Conservation (phyloP, 2,113 vertebrate species). For the Ctenomys sociabilis region DNA sequence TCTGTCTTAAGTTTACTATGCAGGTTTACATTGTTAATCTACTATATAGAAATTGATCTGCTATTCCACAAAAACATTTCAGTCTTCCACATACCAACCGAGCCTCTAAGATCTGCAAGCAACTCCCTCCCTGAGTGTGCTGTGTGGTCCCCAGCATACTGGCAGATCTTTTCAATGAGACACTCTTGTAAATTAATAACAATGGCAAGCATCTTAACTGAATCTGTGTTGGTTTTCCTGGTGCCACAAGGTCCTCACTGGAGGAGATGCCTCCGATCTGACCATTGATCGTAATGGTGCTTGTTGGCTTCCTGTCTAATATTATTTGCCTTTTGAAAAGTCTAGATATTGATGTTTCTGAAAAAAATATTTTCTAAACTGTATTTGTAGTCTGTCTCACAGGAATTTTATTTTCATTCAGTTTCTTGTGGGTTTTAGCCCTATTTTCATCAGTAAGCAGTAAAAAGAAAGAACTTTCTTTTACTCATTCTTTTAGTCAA, state of each 20-base stretch:
- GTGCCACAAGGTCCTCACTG: conserved; percentile 59
- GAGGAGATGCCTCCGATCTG: conserved; percentile 56
- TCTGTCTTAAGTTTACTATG: background rate
- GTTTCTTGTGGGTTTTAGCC: conserved; percentile 49
- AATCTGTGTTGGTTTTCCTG: conserved; percentile 69
- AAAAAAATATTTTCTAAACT: conserved; percentile 67
- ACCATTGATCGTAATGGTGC: conserved; percentile 58
- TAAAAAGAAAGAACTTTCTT: background rate
- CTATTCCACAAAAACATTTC: conserved; percentile 55
- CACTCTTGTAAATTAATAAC: conserved; percentile 45
- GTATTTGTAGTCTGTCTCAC: conserved; percentile 25
- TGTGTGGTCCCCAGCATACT: conserved; percentile 54
- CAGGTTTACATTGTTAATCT: background rate
- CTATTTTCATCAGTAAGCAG: conserved; percentile 26
- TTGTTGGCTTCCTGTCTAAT: conserved; percentile 64
- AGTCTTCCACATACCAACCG: conserved; percentile 8
- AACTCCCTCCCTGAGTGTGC: conserved; percentile 49
- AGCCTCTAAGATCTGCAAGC: conserved; percentile 64
- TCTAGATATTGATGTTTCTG: conserved; percentile 62
- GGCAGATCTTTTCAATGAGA: conserved; percentile 67
- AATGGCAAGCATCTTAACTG: conserved; percentile 66
- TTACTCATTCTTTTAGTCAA: background rate
- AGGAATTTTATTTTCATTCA: conserved; percentile 53
- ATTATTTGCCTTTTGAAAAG: conserved; percentile 75
- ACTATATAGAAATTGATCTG: conserved; percentile 46